Conservation (phyloP, 2,888 invertebrate species). For the Itoplectis maculator region DNA sequence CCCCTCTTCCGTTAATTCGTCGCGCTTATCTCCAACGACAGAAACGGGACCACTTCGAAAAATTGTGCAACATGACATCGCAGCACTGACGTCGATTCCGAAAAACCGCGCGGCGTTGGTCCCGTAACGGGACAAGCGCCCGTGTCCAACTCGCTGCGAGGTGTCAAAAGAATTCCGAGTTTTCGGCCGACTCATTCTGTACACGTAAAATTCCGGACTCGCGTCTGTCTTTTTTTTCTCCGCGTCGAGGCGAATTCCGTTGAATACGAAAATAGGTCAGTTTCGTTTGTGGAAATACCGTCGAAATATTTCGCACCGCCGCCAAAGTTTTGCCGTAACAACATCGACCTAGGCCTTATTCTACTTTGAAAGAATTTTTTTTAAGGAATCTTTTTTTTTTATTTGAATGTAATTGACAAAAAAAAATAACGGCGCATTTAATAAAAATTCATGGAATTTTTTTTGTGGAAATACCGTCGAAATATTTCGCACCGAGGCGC, state of each 20-base stretch:
- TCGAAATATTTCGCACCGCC: too few relatives aligned
- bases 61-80: constrained; percentile 32
- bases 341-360: too few relatives aligned
- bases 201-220: not conserved
- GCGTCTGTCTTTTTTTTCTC: constrained; percentile 6
- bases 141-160: constrained; percentile 10
- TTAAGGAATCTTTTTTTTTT: too few relatives aligned
- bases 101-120: constrained; percentile 14
- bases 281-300: constrained; percentile 28
- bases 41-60: constrained; percentile 55
- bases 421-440: too few relatives aligned
- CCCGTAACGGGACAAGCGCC: constrained; percentile 43
- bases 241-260: not conserved
- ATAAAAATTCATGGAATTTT: too few relatives aligned
- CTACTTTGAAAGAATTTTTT: too few relatives aligned
- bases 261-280: constrained; percentile 39
- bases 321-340: too few relatives aligned
- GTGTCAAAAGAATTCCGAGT: constrained; percentile 39
- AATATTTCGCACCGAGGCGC: not conserved
- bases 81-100: not conserved
- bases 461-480: constrained; percentile 12
- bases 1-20: not conserved
- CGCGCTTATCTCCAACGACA: constrained; percentile 11
- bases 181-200: constrained; percentile 24
- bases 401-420: too few relatives aligned